Evolutionary conservation across 2,888 invertebrate genomes (phyloP), one percentile per base, ranked within the genome.

Genomic region (Dermolepida albohirtum): DNA sequence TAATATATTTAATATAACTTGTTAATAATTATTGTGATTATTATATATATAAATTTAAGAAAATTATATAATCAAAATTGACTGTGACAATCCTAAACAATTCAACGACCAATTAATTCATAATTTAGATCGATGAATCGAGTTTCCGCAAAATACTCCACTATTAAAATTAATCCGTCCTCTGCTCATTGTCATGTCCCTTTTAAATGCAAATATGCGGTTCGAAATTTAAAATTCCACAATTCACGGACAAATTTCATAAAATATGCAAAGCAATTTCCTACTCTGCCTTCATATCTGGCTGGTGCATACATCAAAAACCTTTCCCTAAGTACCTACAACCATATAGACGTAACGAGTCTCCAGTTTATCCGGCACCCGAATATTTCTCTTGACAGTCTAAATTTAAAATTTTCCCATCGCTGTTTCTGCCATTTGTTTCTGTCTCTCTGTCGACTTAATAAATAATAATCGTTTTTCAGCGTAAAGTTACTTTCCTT

Each of bases 191-290:
- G 17, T 47, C 4, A 34, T 17, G 44, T 47, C 44, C 44, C 51
- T 34, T 52, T 52, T 52, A 52, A n/a, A 52, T 52, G 51, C 51
- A 52, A 52, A 52, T 34, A 34, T 52, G 29, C 51, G 14, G 29
- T 29, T 50, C 7, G 34, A 39, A 52, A 52, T 52, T 52, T 52
- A 52, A 52, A 52, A 52, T 52, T 34, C 39, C 8, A 12, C 51
- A 52, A 34, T 52, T 52, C 51, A 10, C 51, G 29, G 29, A 29
- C 51, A 29, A 52, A 52, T 52, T 52, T 34, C 51, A 52, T 52
- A 52, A 52, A 52, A 52, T 39, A 52, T 52, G 39, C 51, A 52
- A 34, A 14, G 39, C 51, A 52, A 52, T 52, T 52, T 52, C 34
- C 34, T 52, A 29, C 14, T 52, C 29, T 8, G 22, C 50, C 50